Conservation (phyloP, 2,113 vertebrate genomes). For the Tragelaphus buxtoni region DNA sequence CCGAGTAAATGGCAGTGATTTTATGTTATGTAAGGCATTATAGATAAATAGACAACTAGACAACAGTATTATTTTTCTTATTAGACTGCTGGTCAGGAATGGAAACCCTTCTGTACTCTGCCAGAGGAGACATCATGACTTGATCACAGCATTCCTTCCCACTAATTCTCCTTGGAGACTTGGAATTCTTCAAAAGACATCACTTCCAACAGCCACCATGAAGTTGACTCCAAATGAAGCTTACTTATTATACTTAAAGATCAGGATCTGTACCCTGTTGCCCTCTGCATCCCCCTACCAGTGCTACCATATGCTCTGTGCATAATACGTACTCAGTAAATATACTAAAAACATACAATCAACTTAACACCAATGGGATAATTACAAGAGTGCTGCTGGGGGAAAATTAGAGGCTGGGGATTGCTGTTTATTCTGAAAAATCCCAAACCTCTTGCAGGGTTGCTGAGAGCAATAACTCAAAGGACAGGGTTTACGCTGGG, state of each 20-base stretch:
- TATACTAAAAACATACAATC: constrained; percentile 17
- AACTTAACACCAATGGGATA: constrained; percentile 16
- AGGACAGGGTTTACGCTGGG: neutral
- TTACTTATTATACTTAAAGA: neutral
- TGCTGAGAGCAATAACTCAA: neutral
- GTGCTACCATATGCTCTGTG: neutral
- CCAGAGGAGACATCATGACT: neutral
- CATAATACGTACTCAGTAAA: neutral
- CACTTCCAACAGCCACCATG: neutral
- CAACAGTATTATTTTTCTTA: neutral
- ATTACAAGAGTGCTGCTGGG: constrained; percentile 15
- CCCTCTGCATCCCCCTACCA: neutral
- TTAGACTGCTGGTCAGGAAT: neutral
- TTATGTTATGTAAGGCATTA: neutral
- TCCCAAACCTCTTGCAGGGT: neutral
- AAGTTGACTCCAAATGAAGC: neutral
- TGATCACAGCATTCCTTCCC: neutral
- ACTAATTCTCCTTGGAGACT: neutral
- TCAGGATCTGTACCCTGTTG: neutral
- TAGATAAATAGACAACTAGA: neutral
- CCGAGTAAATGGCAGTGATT: neutral
- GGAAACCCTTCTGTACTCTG: neutral
- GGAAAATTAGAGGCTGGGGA: constrained; percentile 20
- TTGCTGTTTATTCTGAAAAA: constrained; percentile 22
- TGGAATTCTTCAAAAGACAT: neutral